Evolutionary conservation across 1,140 invertebrate genomes (phyloP).

Genomic region (Rhizoglyphus robini): DNA sequence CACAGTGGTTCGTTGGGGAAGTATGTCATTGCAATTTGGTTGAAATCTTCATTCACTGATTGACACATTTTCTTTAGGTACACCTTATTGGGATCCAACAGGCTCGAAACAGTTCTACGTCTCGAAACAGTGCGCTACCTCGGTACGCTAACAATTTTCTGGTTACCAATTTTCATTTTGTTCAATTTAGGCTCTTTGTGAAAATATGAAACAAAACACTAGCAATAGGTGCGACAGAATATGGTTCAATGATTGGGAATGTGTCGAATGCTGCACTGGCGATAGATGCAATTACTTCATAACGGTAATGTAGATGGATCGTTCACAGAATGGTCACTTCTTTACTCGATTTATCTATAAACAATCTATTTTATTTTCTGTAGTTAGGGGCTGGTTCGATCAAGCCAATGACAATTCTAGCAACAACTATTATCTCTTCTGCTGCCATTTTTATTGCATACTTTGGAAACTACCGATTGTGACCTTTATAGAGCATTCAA

Average conservation of each 20-base stretch:
- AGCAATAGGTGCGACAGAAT: constrained; percentile 76
- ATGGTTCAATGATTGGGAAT: constrained; percentile 96
- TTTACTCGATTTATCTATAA: neutral
- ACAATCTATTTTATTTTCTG: neutral
- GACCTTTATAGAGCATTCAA: too few relatives aligned
- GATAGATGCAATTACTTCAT: constrained; percentile 94
- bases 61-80: constrained; percentile 42
- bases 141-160: constrained; percentile 32
- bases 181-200: constrained; percentile 45
- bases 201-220: constrained; percentile 46
- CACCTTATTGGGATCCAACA: constrained; percentile 82
- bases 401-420: neutral
- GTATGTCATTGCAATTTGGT: constrained; percentile 37
- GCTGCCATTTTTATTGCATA: neutral
- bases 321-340: too few relatives aligned
- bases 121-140: constrained; percentile 74
- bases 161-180: neutral
- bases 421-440: neutral
- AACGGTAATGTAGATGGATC: constrained; percentile 52
- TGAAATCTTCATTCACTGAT: constrained; percentile 13
- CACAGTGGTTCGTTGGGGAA: constrained; percentile 76
- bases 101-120: constrained; percentile 87
- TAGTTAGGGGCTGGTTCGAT: neutral
- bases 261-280: constrained; percentile 89
- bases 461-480: too few relatives aligned